phyloP scores from a whole-genome alignment of 2,888 invertebrate species.

The Augiades crinisus region DNA sequence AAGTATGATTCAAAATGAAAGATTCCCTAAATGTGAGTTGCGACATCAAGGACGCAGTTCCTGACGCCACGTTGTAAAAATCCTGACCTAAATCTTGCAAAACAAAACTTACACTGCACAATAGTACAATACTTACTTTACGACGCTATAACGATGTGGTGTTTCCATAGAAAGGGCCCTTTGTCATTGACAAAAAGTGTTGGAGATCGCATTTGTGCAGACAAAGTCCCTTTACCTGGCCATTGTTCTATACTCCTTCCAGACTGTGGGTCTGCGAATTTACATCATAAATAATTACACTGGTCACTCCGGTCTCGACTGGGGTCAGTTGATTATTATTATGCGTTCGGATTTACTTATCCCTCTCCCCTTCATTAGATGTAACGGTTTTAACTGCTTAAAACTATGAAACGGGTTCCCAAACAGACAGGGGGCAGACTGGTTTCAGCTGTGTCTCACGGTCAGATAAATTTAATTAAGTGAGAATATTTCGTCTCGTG shows the following conservation, averaged over 20 bases:
- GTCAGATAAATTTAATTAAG: constrained; percentile 74
- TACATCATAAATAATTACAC: constrained; percentile 76
- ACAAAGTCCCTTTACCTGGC: constrained; percentile 72
- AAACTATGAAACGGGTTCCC: constrained; percentile 78
- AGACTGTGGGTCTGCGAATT: constrained; percentile 71
- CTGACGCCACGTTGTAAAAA: constrained; percentile 76
- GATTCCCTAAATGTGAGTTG: constrained; percentile 32
- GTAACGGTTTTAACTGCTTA: constrained; percentile 80
- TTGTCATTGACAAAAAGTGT: constrained; percentile 78
- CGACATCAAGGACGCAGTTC: constrained; percentile 39
- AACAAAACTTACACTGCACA: constrained; percentile 69
- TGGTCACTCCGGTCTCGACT: constrained; percentile 64
- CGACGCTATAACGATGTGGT: constrained; percentile 79
- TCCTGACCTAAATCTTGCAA: constrained; percentile 76
- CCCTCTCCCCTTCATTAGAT: constrained; percentile 79
- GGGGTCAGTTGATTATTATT: constrained; percentile 77
- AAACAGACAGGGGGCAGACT: constrained; percentile 60
- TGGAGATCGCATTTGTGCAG: constrained; percentile 73
- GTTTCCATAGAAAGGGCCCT: constrained; percentile 78
- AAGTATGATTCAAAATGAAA: background rate
- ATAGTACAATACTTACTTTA: constrained; percentile 69
- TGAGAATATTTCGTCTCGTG: constrained; percentile 36
- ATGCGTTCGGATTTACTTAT: constrained; percentile 65
- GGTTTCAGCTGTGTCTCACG: constrained; percentile 64
- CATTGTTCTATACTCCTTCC: constrained; percentile 72